Conservation (phyloP, 2,113 vertebrate species). For the Eidolon helvum region DNA sequence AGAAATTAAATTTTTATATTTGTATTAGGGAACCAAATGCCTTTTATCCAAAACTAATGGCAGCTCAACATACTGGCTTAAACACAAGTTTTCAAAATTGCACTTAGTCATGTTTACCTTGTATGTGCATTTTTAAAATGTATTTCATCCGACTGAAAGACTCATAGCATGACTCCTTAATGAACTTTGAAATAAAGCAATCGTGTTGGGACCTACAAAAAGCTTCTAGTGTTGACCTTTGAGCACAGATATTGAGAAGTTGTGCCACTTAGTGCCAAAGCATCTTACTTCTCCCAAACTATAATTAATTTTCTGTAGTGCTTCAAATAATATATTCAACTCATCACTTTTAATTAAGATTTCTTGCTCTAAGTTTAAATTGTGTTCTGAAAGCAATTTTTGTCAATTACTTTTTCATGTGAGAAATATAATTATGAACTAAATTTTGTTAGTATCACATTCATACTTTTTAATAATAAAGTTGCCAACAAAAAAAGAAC, state of each 20-base stretch:
- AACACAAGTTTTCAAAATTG: neutral
- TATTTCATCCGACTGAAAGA: neutral
- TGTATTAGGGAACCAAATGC: neutral
- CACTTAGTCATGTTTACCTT: neutral
- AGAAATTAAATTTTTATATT: neutral
- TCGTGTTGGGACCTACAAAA: neutral
- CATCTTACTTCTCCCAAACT: slow-evolving; percentile 48
- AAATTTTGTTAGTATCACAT: slow-evolving; percentile 61
- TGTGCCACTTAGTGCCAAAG: slow-evolving; percentile 25
- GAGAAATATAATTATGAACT: slow-evolving; percentile 62
- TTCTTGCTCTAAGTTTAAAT: slow-evolving; percentile 64
- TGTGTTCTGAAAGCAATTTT: slow-evolving; percentile 55
- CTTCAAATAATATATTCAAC: slow-evolving; percentile 63
- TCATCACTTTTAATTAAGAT: slow-evolving; percentile 65
- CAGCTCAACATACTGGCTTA: neutral
- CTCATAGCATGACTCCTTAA: neutral
- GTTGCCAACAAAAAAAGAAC: slow-evolving; percentile 55
- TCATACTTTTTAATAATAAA: slow-evolving; percentile 63
- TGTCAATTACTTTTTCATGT: slow-evolving; percentile 64
- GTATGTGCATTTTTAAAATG: neutral
- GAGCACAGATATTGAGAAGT: neutral
- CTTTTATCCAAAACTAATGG: neutral
- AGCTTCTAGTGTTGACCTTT: neutral
- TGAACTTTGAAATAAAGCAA: neutral
- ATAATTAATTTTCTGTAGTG: slow-evolving; percentile 66